A percentile compares a stretch with the other conserved stretches of the same genome.
These are phyloP conservation scores for Hemicrepidius hirtus DNA, from an alignment of 2,888 invertebrate genomes.

Conservation along the genomic window DNA sequence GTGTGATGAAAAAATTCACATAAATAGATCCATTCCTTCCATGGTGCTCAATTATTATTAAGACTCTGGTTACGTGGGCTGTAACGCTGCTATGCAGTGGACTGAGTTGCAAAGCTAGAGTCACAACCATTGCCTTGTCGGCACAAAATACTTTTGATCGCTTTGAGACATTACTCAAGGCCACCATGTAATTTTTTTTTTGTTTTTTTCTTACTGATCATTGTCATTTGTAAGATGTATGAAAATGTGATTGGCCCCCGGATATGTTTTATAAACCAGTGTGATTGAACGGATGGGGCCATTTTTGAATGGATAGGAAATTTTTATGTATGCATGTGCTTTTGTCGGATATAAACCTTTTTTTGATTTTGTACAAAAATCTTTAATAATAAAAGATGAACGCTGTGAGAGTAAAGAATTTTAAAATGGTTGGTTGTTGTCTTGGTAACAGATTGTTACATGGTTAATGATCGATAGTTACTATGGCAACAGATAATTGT, in stretches of 20 bases:
- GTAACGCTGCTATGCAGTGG: constrained; percentile 64
- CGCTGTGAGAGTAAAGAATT: too few species aligned
- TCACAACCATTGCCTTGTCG: constrained; percentile 62
- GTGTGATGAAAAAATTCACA: constrained; percentile 63
- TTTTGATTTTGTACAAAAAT: background rate
- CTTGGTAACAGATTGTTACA: too few species aligned
- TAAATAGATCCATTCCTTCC: constrained; percentile 79
- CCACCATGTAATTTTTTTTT: constrained; percentile 34
- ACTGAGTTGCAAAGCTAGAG: constrained; percentile 65
- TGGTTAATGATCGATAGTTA: too few species aligned
- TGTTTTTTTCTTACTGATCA: constrained; percentile 16
- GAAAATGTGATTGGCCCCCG: constrained; percentile 21
- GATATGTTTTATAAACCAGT: constrained; percentile 5
- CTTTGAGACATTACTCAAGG: constrained; percentile 30
- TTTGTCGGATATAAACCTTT: background rate
- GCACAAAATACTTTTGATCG: constrained; percentile 54
- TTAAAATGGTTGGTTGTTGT: too few species aligned
- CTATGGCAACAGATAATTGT: too few species aligned
- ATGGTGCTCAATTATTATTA: constrained; percentile 77
- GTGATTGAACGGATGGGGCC: background rate
- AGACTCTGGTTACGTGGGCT: constrained; percentile 60
- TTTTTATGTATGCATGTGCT: background rate
- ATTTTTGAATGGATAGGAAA: constrained; percentile 9
- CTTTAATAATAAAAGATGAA: too few species aligned
- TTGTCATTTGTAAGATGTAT: constrained; percentile 30